Conservation (phyloP, 2,113 vertebrate genomes). For the Nicator chloris region DNA sequence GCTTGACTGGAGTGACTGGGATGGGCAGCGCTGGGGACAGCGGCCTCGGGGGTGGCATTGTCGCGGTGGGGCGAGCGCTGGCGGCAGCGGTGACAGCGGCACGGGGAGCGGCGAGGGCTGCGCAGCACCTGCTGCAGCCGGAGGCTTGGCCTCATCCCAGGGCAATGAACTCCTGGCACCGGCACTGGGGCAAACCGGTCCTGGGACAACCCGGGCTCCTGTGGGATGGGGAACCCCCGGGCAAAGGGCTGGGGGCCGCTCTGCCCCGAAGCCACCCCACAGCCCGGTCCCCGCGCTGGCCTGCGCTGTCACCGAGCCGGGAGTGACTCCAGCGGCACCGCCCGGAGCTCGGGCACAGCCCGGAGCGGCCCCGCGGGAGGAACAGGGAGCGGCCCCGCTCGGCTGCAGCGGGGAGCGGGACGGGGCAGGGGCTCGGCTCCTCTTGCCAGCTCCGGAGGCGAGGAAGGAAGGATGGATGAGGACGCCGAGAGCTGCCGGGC, state of each 20-base stretch:
- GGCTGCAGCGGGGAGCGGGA: rapidly evolving
- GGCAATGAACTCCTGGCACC: not conserved
- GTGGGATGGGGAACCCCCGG: not conserved
- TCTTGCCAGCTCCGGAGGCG: rapidly evolving
- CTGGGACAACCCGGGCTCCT: not conserved
- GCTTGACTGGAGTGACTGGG: rapidly evolving
- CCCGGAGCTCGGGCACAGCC: not conserved
- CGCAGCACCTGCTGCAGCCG: not conserved
- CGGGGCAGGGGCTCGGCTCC: not conserved
- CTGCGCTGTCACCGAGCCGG: not conserved
- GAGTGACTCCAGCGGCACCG: not conserved
- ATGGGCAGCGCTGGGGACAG: not conserved
- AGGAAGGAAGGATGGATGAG: rapidly evolving
- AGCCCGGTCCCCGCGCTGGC: rapidly evolving
- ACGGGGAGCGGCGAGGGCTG: not conserved
- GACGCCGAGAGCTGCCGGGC: not conserved
- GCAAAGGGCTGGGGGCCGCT: not conserved
- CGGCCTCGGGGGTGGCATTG: no score
- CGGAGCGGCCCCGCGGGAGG: not conserved
- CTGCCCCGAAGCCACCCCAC: not conserved
- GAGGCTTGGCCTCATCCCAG: not conserved
- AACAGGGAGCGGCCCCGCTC: not conserved
- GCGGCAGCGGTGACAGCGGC: rapidly evolving
- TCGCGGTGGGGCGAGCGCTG: not conserved
- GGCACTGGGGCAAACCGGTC: not conserved